A percentile compares a stretch with the other conserved stretches of the same genome.
Evolutionary conservation across 2,113 vertebrate genomes (phyloP).

Genomic region (Crotalus helleri): DNA sequence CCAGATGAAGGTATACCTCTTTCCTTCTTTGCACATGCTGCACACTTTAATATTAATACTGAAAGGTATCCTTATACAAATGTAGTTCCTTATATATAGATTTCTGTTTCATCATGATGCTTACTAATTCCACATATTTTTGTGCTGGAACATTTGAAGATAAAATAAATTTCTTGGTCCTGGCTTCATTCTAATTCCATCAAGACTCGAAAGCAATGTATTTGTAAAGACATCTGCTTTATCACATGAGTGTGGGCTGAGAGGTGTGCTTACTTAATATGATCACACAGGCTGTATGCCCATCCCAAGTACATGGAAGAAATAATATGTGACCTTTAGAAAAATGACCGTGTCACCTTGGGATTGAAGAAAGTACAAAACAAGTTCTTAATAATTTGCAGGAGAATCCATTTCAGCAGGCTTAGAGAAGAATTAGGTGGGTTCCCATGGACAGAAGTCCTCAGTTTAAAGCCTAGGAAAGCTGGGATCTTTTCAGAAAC

Average conservation of each 20-base stretch:
- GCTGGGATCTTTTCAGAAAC: neutral
- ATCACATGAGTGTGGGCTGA: neutral
- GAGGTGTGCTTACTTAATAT: neutral
- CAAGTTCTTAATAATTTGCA: neutral
- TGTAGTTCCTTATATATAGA: neutral
- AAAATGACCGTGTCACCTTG: neutral
- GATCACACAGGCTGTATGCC: neutral
- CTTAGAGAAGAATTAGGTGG: neutral
- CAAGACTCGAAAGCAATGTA: neutral
- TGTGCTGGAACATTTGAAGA: neutral
- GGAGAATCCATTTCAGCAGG: neutral
- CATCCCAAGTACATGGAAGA: neutral
- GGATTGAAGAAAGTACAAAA: neutral
- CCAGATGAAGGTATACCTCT: neutral
- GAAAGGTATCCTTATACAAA: neutral
- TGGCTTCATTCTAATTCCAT: neutral
- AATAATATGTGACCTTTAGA: neutral
- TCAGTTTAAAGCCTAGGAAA: neutral
- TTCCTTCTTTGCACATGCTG: neutral
- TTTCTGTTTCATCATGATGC: neutral
- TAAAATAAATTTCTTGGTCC: neutral
- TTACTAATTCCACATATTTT: neutral
- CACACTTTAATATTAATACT: neutral
- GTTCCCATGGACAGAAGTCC: neutral
- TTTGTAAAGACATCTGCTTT: neutral